phyloP scores from a whole-genome alignment of 2,888 invertebrate genomes.

The Leucoptera coffeella region DNA sequence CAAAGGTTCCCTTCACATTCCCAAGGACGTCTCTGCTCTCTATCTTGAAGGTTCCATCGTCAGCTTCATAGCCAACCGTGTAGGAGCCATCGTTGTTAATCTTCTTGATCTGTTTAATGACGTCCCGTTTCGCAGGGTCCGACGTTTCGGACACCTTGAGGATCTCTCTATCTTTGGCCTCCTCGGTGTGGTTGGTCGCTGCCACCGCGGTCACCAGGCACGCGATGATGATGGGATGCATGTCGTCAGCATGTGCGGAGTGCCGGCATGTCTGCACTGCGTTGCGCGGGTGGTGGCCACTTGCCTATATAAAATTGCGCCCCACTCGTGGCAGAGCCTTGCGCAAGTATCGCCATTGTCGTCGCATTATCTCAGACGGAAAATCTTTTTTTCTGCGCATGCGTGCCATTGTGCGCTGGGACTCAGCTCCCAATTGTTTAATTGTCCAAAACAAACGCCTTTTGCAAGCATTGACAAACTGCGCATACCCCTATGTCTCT shows the following conservation, averaged over 20 bases:
- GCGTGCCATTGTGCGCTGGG: too few relatives aligned
- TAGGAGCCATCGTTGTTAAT: constrained; percentile 80
- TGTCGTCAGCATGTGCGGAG: constrained; percentile 43
- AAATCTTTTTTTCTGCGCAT: constrained; percentile 44
- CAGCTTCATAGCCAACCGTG: constrained; percentile 79
- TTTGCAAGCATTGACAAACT: constrained; percentile 11
- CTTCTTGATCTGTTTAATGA: constrained; percentile 74
- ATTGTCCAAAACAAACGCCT: constrained; percentile 32
- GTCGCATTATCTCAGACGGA: constrained; percentile 52
- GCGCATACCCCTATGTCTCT: too few relatives aligned
- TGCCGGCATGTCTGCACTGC: constrained; percentile 41
- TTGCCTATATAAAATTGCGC: constrained; percentile 48
- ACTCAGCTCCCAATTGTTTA: constrained; percentile 44
- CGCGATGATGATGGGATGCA: constrained; percentile 29
- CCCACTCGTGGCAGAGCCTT: constrained; percentile 44
- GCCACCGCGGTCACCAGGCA: constrained; percentile 16
- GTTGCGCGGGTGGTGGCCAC: constrained; percentile 24
- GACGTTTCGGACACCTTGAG: constrained; percentile 58
- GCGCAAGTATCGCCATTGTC: constrained; percentile 43
- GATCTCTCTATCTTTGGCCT: constrained; percentile 34
- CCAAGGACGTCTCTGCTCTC: constrained; percentile 75
- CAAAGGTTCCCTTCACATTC: constrained; percentile 78
- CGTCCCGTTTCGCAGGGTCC: constrained; percentile 65
- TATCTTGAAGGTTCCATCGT: constrained; percentile 80
- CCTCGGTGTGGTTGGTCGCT: constrained; percentile 13